Evolutionary conservation across 2,888 invertebrate genomes (phyloP), one percentile per base, ranked within the genome.

Genomic region (Chaetogeoica ovagalla): DNA sequence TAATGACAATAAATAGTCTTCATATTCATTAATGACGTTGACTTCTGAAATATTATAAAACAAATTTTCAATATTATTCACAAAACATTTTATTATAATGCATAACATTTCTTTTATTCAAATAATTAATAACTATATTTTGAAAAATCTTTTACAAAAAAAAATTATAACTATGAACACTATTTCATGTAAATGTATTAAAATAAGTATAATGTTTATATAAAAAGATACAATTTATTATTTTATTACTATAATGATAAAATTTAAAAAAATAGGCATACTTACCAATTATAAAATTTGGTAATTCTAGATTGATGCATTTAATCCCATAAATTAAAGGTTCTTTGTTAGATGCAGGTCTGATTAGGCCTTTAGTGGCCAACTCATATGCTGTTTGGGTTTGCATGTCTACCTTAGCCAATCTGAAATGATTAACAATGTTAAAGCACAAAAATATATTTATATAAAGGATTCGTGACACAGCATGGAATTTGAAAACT

Each of bases 351-450:
- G 89, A 87, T 0, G 88, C 87, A 0, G 98, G 96, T 81, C 96
- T 88, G 6, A 97, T 89, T 0, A 92, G 88, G 0, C 98, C 98
- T 86, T 91, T 88, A 0, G 90, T 88, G 11, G 97, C 97, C 81
- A 98, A 85, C 81, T 98, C 95, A 86, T 95, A 98, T 15, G 96
- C 96, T 65, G 92, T 90, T 86, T 98, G 94, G 62, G 94, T 94
- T 84, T 94, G 91, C 82, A 94, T 88, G 85, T 94, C 91, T 0
- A 97, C 90, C 39, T 96, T 96, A 83, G 91, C 90, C 65, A 91
- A 85, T 83, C 93, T 93, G 85, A 79, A 87, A 86, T 70, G 17
- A 74, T 60, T 77, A 55, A 39, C 75, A 81, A 52, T 75, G 15
- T 48, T 48, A 48, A 55, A 37, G n/a, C n/a, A 70, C 15, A 48